Conservation (phyloP, 2,797 vertebrate genomes). For the Cynodonichthys magdalenae region DNA sequence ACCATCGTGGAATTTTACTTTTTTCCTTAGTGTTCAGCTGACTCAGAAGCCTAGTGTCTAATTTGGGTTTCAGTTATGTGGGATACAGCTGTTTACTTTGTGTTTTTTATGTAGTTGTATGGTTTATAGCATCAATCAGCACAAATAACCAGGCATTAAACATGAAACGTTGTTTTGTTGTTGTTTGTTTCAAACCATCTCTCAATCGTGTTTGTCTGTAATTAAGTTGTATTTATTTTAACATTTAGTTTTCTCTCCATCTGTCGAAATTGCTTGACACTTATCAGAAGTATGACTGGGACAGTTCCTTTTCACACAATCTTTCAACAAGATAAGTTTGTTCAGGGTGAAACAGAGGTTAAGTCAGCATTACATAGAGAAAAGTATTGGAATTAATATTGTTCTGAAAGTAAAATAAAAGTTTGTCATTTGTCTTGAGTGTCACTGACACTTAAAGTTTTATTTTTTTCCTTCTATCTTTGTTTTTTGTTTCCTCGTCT, state of each 20-base stretch:
- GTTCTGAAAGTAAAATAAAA: too few relatives aligned
- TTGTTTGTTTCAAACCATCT: not conserved
- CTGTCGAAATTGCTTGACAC: not conserved
- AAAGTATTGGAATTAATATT: too few relatives aligned
- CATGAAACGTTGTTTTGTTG: not conserved
- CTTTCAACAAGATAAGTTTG: conserved; percentile 14
- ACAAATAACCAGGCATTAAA: conserved; percentile 18
- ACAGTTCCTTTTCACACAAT: not conserved
- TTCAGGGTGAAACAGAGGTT: not conserved
- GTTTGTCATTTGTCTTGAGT: too few relatives aligned
- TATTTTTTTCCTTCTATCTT: too few relatives aligned
- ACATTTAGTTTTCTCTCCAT: not conserved
- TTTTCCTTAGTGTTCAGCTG: conserved; percentile 29
- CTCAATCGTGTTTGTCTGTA: too few relatives aligned
- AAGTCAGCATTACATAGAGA: too few relatives aligned
- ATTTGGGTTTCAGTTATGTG: conserved; percentile 56
- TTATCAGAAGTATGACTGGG: not conserved
- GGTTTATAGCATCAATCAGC: conserved; percentile 25
- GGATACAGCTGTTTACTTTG: conserved; percentile 34
- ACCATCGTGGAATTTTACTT: conserved; percentile 54
- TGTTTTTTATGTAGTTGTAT: conserved; percentile 15
- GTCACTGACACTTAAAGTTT: too few relatives aligned
- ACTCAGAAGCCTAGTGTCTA: conserved; percentile 67
- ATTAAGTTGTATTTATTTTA: not conserved
- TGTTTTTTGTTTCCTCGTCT: too few relatives aligned